Percentiles rank a stretch among this genome's conserved stretches.
Conservation (phyloP, 2,888 invertebrate species). For the Tachina fera region DNA sequence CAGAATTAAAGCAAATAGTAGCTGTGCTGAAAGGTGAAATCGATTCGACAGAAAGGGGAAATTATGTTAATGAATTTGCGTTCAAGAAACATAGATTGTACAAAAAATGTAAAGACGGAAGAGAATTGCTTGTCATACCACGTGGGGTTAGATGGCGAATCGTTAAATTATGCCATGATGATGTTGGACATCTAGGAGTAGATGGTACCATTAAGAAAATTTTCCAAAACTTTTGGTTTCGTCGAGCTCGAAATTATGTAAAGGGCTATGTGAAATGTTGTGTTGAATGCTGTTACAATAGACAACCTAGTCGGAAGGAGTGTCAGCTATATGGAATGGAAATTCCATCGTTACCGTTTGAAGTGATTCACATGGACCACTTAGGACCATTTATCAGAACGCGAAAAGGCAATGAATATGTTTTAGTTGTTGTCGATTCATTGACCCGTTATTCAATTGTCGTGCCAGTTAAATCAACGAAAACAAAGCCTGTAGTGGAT, state of each 20-base stretch:
- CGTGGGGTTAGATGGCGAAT: constrained; percentile 60
- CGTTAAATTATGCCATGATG: constrained; percentile 14
- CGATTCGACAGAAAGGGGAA: neutral
- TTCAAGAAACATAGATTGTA: no score
- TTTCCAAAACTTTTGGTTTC: constrained; percentile 72
- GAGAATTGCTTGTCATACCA: constrained; percentile 36
- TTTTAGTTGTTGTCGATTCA: constrained; percentile 62
- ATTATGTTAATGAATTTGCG: no score
- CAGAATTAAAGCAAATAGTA: constrained; percentile 48
- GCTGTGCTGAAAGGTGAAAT: constrained; percentile 5
- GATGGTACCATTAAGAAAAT: constrained; percentile 32
- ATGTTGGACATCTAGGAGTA: no score
- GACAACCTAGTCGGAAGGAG: constrained; percentile 51
- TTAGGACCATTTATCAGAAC: constrained; percentile 72
- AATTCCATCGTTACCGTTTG: constrained; percentile 67
- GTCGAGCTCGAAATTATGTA: constrained; percentile 17
- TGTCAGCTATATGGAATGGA: constrained; percentile 63
- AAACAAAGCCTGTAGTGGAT: constrained; percentile 67
- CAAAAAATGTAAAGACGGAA: no score
- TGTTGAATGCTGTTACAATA: constrained; percentile 68
- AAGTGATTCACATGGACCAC: constrained; percentile 69
- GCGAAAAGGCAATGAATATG: constrained; percentile 47
- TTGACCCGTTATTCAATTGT: constrained; percentile 58
- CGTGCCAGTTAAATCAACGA: constrained; percentile 64
- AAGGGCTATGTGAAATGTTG: constrained; percentile 68